phyloP scores from a whole-genome alignment of 2,113 vertebrate genomes.

The Sinocyclocheilus maitianheensis region DNA sequence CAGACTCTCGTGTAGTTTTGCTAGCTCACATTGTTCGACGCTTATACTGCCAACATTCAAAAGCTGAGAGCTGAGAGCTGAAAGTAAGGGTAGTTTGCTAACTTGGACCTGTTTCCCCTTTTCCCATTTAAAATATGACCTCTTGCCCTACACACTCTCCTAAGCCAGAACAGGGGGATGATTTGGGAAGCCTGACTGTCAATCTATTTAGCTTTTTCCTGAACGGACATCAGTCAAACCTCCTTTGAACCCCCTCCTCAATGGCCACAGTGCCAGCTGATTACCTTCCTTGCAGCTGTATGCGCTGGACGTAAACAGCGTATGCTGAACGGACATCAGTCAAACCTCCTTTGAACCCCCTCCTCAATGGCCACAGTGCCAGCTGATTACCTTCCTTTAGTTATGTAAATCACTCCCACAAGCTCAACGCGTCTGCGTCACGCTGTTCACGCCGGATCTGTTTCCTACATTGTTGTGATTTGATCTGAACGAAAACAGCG shows the following conservation, averaged over 20 bases:
- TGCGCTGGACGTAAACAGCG: no score
- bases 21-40: constrained; percentile 30
- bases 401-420: constrained; percentile 61
- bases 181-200: constrained; percentile 56
- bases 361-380: constrained; percentile 46
- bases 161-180: constrained; percentile 53
- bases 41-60: constrained; percentile 16
- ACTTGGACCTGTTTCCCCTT: constrained; percentile 52
- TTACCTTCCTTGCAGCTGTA: constrained; percentile 61
- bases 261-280: constrained; percentile 52
- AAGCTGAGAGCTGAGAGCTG: constrained; percentile 28
- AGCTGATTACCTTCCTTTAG: constrained; percentile 59
- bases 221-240: constrained; percentile 55
- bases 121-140: constrained; percentile 56
- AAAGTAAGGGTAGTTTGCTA: constrained; percentile 47
- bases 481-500: no score
- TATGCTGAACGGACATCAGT: constrained; percentile 57
- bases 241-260: constrained; percentile 57
- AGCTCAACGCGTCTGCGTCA: constrained; percentile 48
- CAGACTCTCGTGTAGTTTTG: constrained; percentile 27
- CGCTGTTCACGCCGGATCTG: no score
- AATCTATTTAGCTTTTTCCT: constrained; percentile 55
- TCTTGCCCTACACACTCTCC: constrained; percentile 48
- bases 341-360: constrained; percentile 57
- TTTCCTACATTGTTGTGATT: no score